Evolutionary conservation across 2,113 vertebrate species (phyloP).

Genomic region (Hemicordylus capensis): DNA sequence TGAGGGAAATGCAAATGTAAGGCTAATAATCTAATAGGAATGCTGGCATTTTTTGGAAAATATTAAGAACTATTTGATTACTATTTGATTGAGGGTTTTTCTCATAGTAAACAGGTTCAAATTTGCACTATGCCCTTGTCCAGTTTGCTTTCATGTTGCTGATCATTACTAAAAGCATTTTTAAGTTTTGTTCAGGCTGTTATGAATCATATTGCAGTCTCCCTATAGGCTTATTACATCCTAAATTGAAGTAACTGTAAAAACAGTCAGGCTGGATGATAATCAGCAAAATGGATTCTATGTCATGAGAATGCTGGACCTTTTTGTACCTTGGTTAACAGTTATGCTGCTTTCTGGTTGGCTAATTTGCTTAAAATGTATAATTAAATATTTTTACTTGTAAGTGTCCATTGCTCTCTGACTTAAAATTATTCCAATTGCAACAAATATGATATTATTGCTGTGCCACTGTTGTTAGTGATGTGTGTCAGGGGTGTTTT

Average conservation of each 20-base stretch:
- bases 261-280: not conserved
- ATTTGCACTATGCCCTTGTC: conserved; percentile 16
- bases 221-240: fast-evolving
- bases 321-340: not conserved
- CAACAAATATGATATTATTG: not conserved
- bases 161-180: not conserved
- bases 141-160: not conserved
- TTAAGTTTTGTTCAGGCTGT: conserved; percentile 5
- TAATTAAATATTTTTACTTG: not conserved
- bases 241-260: not conserved
- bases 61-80: not conserved
- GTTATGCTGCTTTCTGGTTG: not conserved
- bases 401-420: not conserved
- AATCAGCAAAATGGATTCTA: fast-evolving
- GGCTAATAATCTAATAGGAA: not conserved
- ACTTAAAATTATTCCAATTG: fast-evolving
- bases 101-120: conserved; percentile 4
- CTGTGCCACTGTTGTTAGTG: not conserved
- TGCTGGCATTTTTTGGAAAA: not conserved
- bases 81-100: not conserved
- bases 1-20: not conserved
- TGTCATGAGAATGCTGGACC: not conserved
- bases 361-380: not conserved
- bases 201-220: not conserved
- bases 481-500: not conserved